Base-by-base conservation (phyloP, 2,888 invertebrate species). In the Sminthurides aquaticus region DNA sequence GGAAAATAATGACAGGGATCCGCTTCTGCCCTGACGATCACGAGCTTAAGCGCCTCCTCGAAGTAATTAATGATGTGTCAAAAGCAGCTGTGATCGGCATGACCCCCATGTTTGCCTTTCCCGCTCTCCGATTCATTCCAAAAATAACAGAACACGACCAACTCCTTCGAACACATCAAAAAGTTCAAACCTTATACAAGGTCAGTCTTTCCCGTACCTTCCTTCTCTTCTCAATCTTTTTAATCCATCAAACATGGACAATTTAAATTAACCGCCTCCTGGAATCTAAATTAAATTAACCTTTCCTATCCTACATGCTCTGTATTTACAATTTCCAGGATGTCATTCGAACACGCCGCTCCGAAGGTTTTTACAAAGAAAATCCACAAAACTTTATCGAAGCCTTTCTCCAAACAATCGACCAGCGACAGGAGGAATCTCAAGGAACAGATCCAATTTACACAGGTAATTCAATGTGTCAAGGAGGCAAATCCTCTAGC, bases 381-480 rank as follows among this genome's bases (percentile, higher is more conserved):
- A 25, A 59, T 18, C 64, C 64, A 3, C 8, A 24, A 15, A 71
- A 71, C 57, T 72, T 72, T 24, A 69, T 72, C n/a, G 72, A 72
- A 26, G 68, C 68, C 28, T 72, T 72, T 56, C 62, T 72, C 24
- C 62, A 65, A 24, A 69, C 71, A 67, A 71, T 72, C 60, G 72
- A 72, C 48, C 49, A 24, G 26, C 56, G 49, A 18, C 67, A 71
- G 57, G 71, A 61, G 22, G 57, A 69, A 22, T 67, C 68, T 22
- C 67, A 57, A 3, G 54, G 67, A 5, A 62, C 66, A 58, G 62
- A 66, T 28, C 67, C 64, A 43, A 62, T 64, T 60, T 72, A 71
- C 58, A 72, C 72, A 52, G 72, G 72, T 69, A 67, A 59, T 20
- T 49, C 15, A 25, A n/a, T n/a, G n/a, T n/a, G n/a, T n/a, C n/a